Base-by-base conservation (phyloP, 2,888 invertebrate species). In the Congeria kusceri region DNA sequence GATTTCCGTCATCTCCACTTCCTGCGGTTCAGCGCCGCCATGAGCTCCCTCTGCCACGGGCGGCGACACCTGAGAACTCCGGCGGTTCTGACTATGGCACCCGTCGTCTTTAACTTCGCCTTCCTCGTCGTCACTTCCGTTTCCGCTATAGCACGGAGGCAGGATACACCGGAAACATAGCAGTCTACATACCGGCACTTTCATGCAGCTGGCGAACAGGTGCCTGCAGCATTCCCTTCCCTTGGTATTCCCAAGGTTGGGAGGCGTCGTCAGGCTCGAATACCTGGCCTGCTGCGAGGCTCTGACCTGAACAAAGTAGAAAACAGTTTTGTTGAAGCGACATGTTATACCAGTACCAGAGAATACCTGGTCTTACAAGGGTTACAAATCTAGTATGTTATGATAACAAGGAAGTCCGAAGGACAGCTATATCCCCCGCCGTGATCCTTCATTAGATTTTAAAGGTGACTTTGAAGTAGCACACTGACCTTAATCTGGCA, bases 101-200 rank as follows among this genome's bases (percentile, higher is more conserved):
- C 83, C 83, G 27, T 83, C 83, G 56, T 83, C 83, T 57, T 77
- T 61, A 11, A 63, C 23, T 27, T 80, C 69, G 9, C 46, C 59
- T 15, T 77, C 80, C 20, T 82, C 81, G 5, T 81, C 77, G 29
- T 82, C 82, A 67, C 83, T 83, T 23, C 77, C 81, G 15, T 70
- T 56, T 29, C 77, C 83, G 28, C 62, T 66, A 58, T 80, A 83
- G 39, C 83, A 83, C 25, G 72, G 64, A 18, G 83, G 83, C 18
- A 83, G 71, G 44, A 83, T 80, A 28, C 83, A 83, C 67, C 79
- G 77, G 71, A 83, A 83, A 53, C 83, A 83, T 29, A 83, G 56
- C 1, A 68, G n/a, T 71, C 56, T 80, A 70, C 83, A 83, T n/a
- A 79, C 58, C 20, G 83, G 83, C 49, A 83, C 67, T 69, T 80